These are phyloP conservation scores for Neomicropteryx cornuta DNA, from an alignment of 1,140 invertebrate genomes.

Conservation along the genomic window DNA sequence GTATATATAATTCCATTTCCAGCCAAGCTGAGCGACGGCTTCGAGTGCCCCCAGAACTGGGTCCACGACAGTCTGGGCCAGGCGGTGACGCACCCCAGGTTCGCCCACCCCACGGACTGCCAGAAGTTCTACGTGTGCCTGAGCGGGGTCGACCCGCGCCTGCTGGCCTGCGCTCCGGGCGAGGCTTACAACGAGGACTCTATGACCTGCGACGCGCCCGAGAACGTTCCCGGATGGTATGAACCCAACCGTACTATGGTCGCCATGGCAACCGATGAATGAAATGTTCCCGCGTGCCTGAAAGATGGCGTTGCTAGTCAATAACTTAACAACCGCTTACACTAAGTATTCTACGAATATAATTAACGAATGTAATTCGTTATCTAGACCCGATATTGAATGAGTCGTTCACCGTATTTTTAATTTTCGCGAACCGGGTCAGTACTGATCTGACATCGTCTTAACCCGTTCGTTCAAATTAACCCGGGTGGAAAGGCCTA, in stretches of 20 bases:
- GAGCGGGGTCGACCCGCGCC: slow-evolving; percentile 72
- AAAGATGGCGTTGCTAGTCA: neutral
- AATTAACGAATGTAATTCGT: too few relatives aligned
- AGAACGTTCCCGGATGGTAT: slow-evolving; percentile 81
- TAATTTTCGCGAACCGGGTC: too few relatives aligned
- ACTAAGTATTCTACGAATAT: slow-evolving; percentile 1
- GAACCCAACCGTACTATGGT: slow-evolving; percentile 17
- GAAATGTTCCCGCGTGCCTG: neutral
- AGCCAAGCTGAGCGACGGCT: slow-evolving; percentile 69
- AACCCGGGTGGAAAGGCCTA: too few relatives aligned
- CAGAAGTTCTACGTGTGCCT: slow-evolving; percentile 85
- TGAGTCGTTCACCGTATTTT: too few relatives aligned
- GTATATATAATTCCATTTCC: slow-evolving; percentile 4
- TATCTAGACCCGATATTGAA: too few relatives aligned
- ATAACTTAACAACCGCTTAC: too few relatives aligned
- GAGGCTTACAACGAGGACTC: slow-evolving; percentile 78
- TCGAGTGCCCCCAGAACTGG: slow-evolving; percentile 65
- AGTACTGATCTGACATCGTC: too few relatives aligned
- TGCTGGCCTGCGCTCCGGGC: slow-evolving; percentile 73
- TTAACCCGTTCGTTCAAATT: too few relatives aligned
- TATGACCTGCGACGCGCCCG: slow-evolving; percentile 73
- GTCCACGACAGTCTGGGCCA: slow-evolving; percentile 56
- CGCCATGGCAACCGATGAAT: too few relatives aligned
- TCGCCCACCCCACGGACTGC: slow-evolving; percentile 74
- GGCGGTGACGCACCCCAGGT: slow-evolving; percentile 74